These are phyloP conservation scores for Capitella teleta DNA, from an alignment of 1,140 invertebrate genomes.

Conservation along the genomic window DNA sequence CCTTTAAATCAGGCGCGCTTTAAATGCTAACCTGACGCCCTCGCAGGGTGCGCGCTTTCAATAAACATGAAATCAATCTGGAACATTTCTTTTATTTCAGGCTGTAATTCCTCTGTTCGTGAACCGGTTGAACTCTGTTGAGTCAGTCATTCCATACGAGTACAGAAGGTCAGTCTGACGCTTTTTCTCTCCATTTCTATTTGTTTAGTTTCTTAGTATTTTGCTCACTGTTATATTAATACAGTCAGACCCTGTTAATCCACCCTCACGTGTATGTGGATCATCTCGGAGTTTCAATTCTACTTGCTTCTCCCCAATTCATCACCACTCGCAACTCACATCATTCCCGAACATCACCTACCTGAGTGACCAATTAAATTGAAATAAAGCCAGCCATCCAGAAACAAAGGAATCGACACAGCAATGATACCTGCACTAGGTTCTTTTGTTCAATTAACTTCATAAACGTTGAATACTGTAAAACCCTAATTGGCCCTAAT, in stretches of 20 bases:
- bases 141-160: slow-evolving; percentile 94
- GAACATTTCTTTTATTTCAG: slow-evolving; percentile 51
- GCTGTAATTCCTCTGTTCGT: slow-evolving; percentile 76
- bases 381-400: background rate
- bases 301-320: background rate
- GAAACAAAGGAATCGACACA: no score
- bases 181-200: background rate
- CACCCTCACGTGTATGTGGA: background rate
- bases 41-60: background rate
- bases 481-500: background rate
- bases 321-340: background rate
- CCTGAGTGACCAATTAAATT: background rate
- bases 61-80: slow-evolving; percentile 1
- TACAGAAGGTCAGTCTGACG: slow-evolving; percentile 66
- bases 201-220: slow-evolving; percentile 2
- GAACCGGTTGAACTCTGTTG: slow-evolving; percentile 89
- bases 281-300: background rate
- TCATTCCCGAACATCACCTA: background rate
- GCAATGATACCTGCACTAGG: no score
- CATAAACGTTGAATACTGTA: background rate
- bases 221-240: slow-evolving; percentile 4
- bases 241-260: slow-evolving; percentile 4
- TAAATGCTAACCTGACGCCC: background rate
- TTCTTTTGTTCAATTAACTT: background rate
- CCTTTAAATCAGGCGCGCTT: background rate